Base-by-base conservation (phyloP, 2,113 vertebrate genomes). In the Neofelis nebulosa region DNA sequence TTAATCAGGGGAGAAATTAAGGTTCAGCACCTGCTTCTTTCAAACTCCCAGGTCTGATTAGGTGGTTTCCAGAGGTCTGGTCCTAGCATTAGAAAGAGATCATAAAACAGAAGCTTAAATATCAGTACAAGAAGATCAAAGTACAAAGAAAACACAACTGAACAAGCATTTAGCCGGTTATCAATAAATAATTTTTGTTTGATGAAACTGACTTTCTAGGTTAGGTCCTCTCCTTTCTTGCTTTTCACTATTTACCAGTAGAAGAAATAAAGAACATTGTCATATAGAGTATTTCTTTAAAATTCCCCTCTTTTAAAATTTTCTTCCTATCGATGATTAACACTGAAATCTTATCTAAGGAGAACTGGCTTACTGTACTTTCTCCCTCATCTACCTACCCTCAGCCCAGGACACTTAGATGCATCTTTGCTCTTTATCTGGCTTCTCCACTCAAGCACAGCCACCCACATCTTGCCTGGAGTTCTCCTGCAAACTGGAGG, bases 121-220 rank as follows among this genome's bases (percentile, higher is more conserved):
- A 97, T 97, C 92, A 97, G 79, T 94, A 96, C 93, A 83, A 96
- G 96, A 97, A 98, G 98, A 88, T 95, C 98, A 97, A 99, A 99
- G 98, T 99, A 78, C 98, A 97, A 98, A 98, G 92, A 93, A 98
- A 98, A 94, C 96, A 82, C 31, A 96, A 15, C 14, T 79, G 55
- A 95, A 92, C 98, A 95, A 97, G 96, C 7, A 74, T 82, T 94
- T 90, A 83, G 29, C 80, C 65, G 52, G 83, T 55, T 89, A 27
- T 38, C 69, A n/a, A 96, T 36, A 87, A 18, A 69, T 50, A 11
- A 13, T 82, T 91, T 85, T 61, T 50, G 27, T 61, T 78, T 61
- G 31, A 78, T 9, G 31, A 91, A 41, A 65, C 4, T 48, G 48
- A 61, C 18, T 89, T 90, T 91, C 61, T 69, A 61, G 15, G 13